Percentiles rank a stretch among this genome's conserved stretches.
Conservation (phyloP, 2,797 vertebrate genomes). For the Anableps anableps region DNA sequence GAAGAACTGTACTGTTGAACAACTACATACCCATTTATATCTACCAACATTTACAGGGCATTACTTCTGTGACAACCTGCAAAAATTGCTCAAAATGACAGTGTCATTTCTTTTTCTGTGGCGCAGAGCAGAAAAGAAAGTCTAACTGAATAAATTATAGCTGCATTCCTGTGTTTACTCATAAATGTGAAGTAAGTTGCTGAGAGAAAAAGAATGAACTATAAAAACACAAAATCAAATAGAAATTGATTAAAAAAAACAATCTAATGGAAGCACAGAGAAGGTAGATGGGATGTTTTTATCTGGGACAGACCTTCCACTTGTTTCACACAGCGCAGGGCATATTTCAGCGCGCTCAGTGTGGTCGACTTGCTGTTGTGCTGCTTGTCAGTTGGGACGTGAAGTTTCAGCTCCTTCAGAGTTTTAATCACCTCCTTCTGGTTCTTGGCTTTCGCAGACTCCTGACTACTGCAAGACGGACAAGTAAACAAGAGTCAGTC, state of each 20-base stretch:
- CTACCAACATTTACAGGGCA: constrained; percentile 35
- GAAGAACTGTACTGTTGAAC: constrained; percentile 3
- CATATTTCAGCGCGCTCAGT: constrained; percentile 89
- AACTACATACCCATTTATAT: no score
- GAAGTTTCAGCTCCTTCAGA: constrained; percentile 90
- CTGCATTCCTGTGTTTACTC: not conserved
- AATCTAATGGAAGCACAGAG: not conserved
- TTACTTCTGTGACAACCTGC: not conserved
- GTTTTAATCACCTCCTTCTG: constrained; percentile 92
- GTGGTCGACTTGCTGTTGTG: constrained; percentile 89
- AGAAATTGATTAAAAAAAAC: not conserved
- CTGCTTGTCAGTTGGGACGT: constrained; percentile 89
- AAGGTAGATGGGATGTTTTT: not conserved
- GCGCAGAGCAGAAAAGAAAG: not conserved
- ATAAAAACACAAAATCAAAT: not conserved
- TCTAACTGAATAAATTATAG: not conserved
- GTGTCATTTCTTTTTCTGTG: not conserved
- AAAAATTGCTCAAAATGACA: constrained; percentile 7
- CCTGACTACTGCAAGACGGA: constrained; percentile 84
- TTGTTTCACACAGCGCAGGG: constrained; percentile 93
- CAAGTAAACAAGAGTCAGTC: constrained; percentile 23
- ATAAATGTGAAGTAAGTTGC: not conserved
- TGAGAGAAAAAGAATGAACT: not conserved
- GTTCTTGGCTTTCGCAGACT: constrained; percentile 90
- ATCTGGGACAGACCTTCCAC: constrained; percentile 87